Evolutionary conservation across 1,140 invertebrate genomes (phyloP).

Genomic region (Ptiloglossa arizonensis): DNA sequence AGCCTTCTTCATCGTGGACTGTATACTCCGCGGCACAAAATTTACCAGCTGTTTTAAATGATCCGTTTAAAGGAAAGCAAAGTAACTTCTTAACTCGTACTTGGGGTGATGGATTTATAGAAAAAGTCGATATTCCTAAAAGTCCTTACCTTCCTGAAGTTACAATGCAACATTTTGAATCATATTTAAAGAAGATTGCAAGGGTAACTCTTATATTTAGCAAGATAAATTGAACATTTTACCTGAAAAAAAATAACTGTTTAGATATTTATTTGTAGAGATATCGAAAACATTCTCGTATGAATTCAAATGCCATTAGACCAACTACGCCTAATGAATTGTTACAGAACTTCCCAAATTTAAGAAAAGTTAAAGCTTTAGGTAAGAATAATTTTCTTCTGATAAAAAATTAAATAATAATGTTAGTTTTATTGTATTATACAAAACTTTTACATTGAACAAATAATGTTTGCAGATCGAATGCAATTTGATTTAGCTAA

Average conservation of each 20-base stretch:
- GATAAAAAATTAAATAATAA: conserved; percentile 2
- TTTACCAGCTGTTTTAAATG: conserved; percentile 97
- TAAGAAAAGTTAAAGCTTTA: conserved; percentile 78
- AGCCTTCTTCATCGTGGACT: conserved; percentile 85
- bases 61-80: conserved; percentile 94
- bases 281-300: conserved; percentile 80
- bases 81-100: conserved; percentile 98
- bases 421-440: background rate
- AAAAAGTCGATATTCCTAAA: conserved; percentile 88
- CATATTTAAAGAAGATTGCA: conserved; percentile 91
- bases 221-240: background rate
- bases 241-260: background rate
- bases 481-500: conserved; percentile 83
- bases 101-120: conserved; percentile 97
- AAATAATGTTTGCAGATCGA: conserved; percentile 73
- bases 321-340: conserved; percentile 78
- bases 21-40: conserved; percentile 94
- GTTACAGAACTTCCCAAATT: conserved; percentile 80
- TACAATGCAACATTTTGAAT: conserved; percentile 91
- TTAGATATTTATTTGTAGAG: conserved; percentile 70
- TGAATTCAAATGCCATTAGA: conserved; percentile 75
- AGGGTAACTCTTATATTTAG: conserved; percentile 62
- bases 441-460: conserved; percentile 20
- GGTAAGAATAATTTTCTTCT: conserved; percentile 60
- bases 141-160: conserved; percentile 93